Percentiles rank a stretch among this genome's conserved stretches.
These are phyloP conservation scores for Tokudaia muenninki DNA, from an alignment of 2,797 vertebrate species.

Conservation along the genomic window DNA sequence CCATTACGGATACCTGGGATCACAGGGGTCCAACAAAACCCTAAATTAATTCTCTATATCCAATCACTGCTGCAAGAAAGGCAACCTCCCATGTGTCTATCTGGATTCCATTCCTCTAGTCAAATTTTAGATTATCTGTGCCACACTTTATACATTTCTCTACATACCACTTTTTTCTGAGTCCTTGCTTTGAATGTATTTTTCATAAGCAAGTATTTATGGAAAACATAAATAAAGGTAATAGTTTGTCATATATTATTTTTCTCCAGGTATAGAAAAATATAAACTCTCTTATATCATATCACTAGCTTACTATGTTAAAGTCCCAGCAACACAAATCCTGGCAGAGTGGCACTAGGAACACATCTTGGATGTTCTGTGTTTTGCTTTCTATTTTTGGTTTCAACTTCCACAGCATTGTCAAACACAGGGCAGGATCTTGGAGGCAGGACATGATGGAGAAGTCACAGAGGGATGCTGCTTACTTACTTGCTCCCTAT, in stretches of 20 bases:
- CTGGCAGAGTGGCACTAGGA: not conserved
- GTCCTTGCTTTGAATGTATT: not conserved
- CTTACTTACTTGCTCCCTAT: not conserved
- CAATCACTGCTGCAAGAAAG: not conserved
- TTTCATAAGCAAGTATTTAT: not conserved
- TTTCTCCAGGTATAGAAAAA: not conserved
- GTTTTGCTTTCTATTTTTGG: slow-evolving; percentile 34
- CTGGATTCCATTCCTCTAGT: not conserved
- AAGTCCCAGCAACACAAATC: not conserved
- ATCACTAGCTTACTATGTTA: not conserved
- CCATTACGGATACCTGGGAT: not conserved
- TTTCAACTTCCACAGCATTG: not conserved
- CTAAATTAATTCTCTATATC: slow-evolving; percentile 29
- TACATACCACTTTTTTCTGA: not conserved
- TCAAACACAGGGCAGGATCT: too few species aligned
- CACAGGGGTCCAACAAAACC: not conserved
- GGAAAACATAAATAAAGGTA: not conserved
- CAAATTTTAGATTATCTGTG: not conserved
- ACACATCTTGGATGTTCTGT: not conserved
- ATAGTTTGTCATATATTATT: not conserved
- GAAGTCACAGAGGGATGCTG: not conserved
- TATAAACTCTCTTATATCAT: not conserved
- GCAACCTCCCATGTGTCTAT: not conserved
- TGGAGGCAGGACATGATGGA: not conserved
- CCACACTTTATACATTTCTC: not conserved